Base-by-base conservation (phyloP, 2,113 vertebrate genomes). In the Antidorcas marsupialis region DNA sequence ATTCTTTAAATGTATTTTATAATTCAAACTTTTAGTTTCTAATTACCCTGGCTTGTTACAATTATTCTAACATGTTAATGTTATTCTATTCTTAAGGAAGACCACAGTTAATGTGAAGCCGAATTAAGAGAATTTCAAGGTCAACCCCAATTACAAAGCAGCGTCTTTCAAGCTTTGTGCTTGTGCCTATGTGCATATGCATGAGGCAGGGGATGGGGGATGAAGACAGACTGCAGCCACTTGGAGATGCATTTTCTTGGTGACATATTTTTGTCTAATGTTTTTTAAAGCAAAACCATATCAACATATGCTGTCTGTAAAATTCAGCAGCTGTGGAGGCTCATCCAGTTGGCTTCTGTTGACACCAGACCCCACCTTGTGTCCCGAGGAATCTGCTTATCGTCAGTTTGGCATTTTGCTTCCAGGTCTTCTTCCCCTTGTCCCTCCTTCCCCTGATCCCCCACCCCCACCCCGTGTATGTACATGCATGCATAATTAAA, bases 21-120 rank as follows among this genome's bases (percentile, higher is more conserved):
- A 94, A 79, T 87, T 95, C 25, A 91, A 21, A 57, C 21, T 95
- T 94, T 52, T 47, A 60, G 14, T n/a, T 25, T 87, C 62, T 59
- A 62, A 55, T 90, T 89, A 62, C 33, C 55, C 3, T 88, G 83
- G 60, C 30, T 25, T 90, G 11, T 92, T 89, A 92, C 78, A 64
- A 27, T 83, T 81, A 90, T 71, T 79, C 28, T 94, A 62, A 71
- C 43, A 43, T 45, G 16, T 87, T 87, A 93, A 93, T 74, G 27
- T 60, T 92, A 52, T 64, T 4, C 28, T 87, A 0, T 82, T 94
- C 55, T 85, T 93, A 74, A 87, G 43, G 78, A 92, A 78, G 64
- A 78, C 39, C 84, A 78, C 39, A 64, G 94, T 92, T 93, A 89
- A 90, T 79, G 13, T 90, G 97, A 97, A 94, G 79, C 82, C 19